These are phyloP conservation scores for Reticulitermes speratus DNA, from an alignment of 1,140 invertebrate genomes.

Conservation along the genomic window DNA sequence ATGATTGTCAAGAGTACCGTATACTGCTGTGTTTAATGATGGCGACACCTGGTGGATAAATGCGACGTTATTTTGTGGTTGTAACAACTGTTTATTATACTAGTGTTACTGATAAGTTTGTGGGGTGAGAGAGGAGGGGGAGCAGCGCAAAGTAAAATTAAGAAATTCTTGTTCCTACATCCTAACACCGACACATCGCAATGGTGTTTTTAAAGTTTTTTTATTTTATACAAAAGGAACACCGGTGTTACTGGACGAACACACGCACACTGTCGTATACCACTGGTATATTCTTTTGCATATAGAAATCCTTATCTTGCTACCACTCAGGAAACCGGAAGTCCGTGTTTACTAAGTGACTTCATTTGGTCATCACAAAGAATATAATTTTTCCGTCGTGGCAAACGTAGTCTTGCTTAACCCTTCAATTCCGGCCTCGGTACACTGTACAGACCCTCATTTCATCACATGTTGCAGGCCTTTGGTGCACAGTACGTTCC, in stretches of 20 bases:
- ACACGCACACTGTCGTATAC: not conserved
- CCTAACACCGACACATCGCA: not conserved
- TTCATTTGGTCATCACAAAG: not conserved
- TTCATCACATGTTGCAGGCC: too few species aligned
- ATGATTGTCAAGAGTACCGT: conserved; percentile 26
- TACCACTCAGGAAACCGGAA: not conserved
- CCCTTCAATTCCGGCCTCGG: too few species aligned
- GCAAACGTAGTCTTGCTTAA: not conserved
- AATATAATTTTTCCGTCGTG: not conserved
- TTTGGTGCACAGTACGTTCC: too few species aligned
- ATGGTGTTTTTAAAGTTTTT: not conserved
- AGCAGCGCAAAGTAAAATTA: conserved; percentile 10
- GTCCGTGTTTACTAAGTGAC: not conserved
- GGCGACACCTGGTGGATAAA: not conserved
- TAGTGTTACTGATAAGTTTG: not conserved
- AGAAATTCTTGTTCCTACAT: conserved; percentile 4
- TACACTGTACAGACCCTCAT: too few species aligned
- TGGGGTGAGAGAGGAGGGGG: not conserved
- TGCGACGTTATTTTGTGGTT: not conserved
- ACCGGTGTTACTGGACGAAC: not conserved
- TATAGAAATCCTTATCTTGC: not conserved
- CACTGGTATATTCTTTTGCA: not conserved
- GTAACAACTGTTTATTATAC: not conserved
- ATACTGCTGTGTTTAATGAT: conserved; percentile 2
- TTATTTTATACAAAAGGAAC: not conserved